Evolutionary conservation across 2,888 invertebrate species (phyloP), one percentile per base, ranked within the genome.

Genomic region (Myopa tessellatipennis): DNA sequence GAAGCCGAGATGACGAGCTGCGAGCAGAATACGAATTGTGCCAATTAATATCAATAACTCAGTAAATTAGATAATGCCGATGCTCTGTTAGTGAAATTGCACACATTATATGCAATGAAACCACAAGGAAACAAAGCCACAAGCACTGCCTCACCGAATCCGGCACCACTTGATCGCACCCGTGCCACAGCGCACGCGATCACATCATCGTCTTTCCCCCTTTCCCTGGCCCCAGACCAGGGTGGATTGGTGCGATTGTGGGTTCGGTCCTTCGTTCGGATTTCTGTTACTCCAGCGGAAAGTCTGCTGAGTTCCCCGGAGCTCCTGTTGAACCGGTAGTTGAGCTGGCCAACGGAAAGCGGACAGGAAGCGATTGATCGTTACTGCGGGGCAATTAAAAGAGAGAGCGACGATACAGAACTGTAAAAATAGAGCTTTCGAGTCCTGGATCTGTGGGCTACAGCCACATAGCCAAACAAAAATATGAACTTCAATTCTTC

Each of bases 41-140:
- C 65, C 78, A 78, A 74, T 78, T 78, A 75, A 78, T 78, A 55
- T 69, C 77, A 77, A 77, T 77, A 77, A 74, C 70, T 63, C 38
- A 61, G 75, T 74, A 65, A 78, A 65, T 75, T 75, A 78, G 75
- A 78, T 71, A 75, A 71, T 78, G 58, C 40, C 14, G 38, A 34
- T 5, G 65, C 50, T 58, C 75, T 36, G 63, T 50, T n/a, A 40
- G n/a, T 36, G 45, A 52, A 65, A 65, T 69, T 58, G 45, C 69
- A 26, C 18, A 18, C 74, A 74, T 74, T 45, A 65, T 58, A 26
- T 38, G 38, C 58, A 70, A 55, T 60, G 45, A 75, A 69, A 58
- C 16, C 18, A 70, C 45, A 16, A 50, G 16, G 18, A 18, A 12
- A 16, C 26, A 16, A 36, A 36, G 52, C 55, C 38, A 34, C 26